Evolutionary conservation across 1,140 invertebrate species (phyloP), one percentile per base, ranked within the genome.

Genomic region (Anadara kagoshimensis): DNA sequence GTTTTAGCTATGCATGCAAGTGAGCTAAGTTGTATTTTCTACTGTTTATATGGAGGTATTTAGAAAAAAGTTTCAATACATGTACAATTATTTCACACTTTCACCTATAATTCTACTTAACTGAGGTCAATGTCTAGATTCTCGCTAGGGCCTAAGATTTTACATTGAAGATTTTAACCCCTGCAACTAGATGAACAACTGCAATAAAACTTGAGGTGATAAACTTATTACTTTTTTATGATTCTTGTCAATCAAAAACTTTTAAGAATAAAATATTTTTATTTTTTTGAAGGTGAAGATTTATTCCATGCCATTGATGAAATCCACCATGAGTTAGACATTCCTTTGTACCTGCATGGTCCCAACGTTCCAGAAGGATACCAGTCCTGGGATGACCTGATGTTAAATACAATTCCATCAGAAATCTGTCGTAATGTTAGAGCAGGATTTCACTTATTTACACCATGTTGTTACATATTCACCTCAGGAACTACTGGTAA

Each of bases 401-500:
- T 81, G 79, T 45, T 69, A 4, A 57, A 7, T 24, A 49, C 76
- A 0, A 24, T 61, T 0, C 71, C 64, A 24, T 76, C 70, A 47
- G 57, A 70, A 20, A 69, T 83, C 3, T 68, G 72, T 57, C 47
- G 29, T 18, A 73, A 12, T 22, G 53, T 73, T 14, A 67, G 83
- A 56, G 24, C 45, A 22, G 29, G 14, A 7, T 36, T 83, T 43
- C 49, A 67, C 16, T 0, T 59, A 0, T 12, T 66, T 1, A 69
- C 57, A 18, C 69, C 79, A 2, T 76, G 65, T 29, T 78, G 75
- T 68, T 84, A 80, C 41, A 84, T 84, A 11, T 84, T 75, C 64
- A 84, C 83, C 18, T 84, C 83, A 36, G 83, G 83, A 45, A 84
- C 83, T 2, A 84, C 83, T 69, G 83, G 83, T 84, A 63, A 45